Evolutionary conservation across 2,797 vertebrate species (phyloP), one percentile per base, ranked within the genome.

Genomic region (Trichosurus vulpecula): DNA sequence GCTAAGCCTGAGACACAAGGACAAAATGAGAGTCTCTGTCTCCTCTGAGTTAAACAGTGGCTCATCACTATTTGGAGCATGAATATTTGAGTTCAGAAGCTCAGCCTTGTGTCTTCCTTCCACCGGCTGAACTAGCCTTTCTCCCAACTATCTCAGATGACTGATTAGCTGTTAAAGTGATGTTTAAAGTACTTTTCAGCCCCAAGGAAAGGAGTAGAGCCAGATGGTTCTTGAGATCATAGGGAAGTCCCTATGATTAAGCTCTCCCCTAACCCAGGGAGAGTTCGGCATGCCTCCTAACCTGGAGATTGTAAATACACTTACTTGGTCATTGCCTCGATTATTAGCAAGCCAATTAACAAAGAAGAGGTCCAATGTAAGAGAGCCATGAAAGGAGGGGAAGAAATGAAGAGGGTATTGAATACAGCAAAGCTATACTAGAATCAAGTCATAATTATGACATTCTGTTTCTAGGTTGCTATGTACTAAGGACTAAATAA

Each of bases 401-500:
- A 35, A 0, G 30, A 92, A 14, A 61, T 61, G 27, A 35, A 94
- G 54, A 22, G 90, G 19, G 6, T 29, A 94, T 52, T 92, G 19
- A 81, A 66, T 29, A 92, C 5, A 51, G 66, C 14, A 74, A 74
- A 74, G n/a, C 66, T 22, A 74, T 41, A 74, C 91, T 90, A 93
- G 35, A 81, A 14, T 89, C 31, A 96, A 93, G 81, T 93, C 96
- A 96, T 31, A 92, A 91, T 51, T 54, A 29, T 57, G 22, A 19
- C 19, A 94, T 91, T 92, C 1, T 1, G 14, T 66, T 81, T 92
- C 41, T 56, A 55, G 47, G 47, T 92, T 52, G 19, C 10, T 54
- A 54, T 74, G 96, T 55, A 93, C 9, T 90, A 94, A 93, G 3
- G 93, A 47, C 58, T 94, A 92, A 94, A 53, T 90, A 93, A 2